Percentiles rank a stretch among this genome's conserved stretches.
Conservation (phyloP, 2,797 vertebrate genomes). For the Mastacembelus armatus region DNA sequence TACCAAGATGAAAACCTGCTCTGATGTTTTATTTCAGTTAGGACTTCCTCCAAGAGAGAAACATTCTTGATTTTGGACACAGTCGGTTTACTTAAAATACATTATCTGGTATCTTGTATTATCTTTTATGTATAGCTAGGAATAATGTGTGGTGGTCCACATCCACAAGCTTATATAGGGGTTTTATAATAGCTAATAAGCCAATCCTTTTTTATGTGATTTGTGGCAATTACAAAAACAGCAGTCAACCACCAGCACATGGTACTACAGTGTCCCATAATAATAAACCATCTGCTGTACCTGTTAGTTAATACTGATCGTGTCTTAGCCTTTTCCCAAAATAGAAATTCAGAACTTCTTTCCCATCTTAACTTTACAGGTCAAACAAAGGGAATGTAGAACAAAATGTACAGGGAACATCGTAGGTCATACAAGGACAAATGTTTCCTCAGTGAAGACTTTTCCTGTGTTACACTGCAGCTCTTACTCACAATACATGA, state of each 20-base stretch:
- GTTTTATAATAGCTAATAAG: neutral
- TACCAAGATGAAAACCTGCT: neutral
- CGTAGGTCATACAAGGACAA: neutral
- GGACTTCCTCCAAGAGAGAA: neutral
- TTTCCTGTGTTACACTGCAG: too few relatives aligned
- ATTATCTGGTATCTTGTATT: neutral
- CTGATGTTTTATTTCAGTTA: neutral
- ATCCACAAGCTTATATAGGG: constrained; percentile 1
- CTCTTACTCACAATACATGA: too few relatives aligned
- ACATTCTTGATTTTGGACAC: neutral
- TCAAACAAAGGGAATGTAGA: neutral
- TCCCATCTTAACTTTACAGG: constrained; percentile 5
- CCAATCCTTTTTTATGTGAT: constrained; percentile 7
- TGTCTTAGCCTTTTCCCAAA: constrained; percentile 9
- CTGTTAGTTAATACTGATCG: constrained; percentile 18
- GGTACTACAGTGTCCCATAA: constrained; percentile 16
- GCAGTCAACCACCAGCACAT: constrained; percentile 16
- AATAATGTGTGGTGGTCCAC: too few relatives aligned
- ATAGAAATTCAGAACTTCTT: constrained; percentile 3
- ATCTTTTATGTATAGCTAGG: too few relatives aligned
- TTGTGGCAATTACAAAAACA: constrained; percentile 20
- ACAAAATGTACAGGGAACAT: neutral
- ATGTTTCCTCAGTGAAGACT: neutral
- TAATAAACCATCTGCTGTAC: constrained; percentile 33
- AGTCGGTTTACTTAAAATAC: neutral